These are phyloP conservation scores for Enteromius mattozi DNA, from an alignment of 2,797 vertebrate genomes.

Conservation along the genomic window DNA sequence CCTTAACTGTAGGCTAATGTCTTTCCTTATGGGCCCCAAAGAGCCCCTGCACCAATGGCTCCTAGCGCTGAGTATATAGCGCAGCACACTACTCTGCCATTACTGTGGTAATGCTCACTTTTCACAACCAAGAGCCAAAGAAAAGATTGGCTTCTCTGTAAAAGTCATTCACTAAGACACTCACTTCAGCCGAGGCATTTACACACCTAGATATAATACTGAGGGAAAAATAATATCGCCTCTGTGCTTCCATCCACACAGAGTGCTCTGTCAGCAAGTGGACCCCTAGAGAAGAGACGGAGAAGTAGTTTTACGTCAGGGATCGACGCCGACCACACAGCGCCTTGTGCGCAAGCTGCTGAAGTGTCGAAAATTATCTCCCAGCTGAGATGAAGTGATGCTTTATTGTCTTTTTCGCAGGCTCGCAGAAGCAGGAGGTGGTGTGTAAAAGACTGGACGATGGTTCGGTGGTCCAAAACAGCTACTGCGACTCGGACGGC, in stretches of 20 bases:
- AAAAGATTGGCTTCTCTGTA: constrained; percentile 77
- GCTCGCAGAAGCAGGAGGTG: constrained; percentile 93
- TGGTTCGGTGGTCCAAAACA: constrained; percentile 94
- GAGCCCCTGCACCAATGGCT: constrained; percentile 16
- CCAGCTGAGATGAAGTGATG: constrained; percentile 21
- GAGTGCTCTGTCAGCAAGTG: constrained; percentile 54
- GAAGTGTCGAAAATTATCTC: constrained; percentile 26
- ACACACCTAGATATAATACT: constrained; percentile 75
- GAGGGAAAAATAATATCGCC: constrained; percentile 70
- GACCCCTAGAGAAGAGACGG: constrained; percentile 45
- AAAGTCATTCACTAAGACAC: constrained; percentile 79
- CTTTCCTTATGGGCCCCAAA: constrained; percentile 41
- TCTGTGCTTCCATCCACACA: constrained; percentile 62
- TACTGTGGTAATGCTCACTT: constrained; percentile 72
- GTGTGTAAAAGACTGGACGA: constrained; percentile 96
- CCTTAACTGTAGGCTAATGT: constrained; percentile 53
- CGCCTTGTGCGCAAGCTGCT: constrained; percentile 9
- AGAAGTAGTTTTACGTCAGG: constrained; percentile 38
- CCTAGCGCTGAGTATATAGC: constrained; percentile 36
- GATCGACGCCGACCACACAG: constrained; percentile 34
- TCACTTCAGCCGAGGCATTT: constrained; percentile 75
- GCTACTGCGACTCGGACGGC: constrained; percentile 93
- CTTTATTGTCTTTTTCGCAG: constrained; percentile 69
- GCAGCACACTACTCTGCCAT: constrained; percentile 60
- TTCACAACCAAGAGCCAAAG: constrained; percentile 73